Evolutionary conservation across 2,888 invertebrate species (phyloP).

Genomic region (Tetramorium bicarinatum): DNA sequence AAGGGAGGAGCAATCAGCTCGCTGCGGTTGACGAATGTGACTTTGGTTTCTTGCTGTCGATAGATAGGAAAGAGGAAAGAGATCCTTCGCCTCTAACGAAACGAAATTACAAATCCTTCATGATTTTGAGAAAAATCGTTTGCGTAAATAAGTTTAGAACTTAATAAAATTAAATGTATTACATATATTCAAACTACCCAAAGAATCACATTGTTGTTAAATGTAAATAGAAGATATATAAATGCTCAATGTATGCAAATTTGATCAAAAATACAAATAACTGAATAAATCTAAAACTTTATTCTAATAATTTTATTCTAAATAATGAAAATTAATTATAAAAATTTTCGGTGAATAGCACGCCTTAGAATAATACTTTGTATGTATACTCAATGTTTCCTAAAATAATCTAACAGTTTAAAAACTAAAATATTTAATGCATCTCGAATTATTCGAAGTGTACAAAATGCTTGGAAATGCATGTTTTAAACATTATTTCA

Average conservation of each 20-base stretch:
- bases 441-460: background rate
- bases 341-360: background rate
- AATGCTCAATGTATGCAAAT: background rate
- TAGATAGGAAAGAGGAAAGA: conserved; percentile 67
- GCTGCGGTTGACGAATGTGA: conserved; percentile 81
- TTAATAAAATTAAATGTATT: background rate
- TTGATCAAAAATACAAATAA: background rate
- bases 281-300: background rate
- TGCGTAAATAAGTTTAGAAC: conserved; percentile 8
- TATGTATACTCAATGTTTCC: background rate
- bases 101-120: conserved; percentile 61
- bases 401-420: background rate
- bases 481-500: background rate
- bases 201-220: background rate
- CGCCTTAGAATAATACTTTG: background rate
- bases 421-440: background rate
- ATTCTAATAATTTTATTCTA: background rate
- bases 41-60: conserved; percentile 75
- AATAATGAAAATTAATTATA: background rate
- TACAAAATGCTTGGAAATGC: background rate
- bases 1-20: conserved; percentile 79
- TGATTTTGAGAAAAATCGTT: conserved; percentile 57
- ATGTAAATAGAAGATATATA: background rate
- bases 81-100: conserved; percentile 75
- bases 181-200: background rate